Base-by-base conservation (phyloP, 2,797 vertebrate genomes). In the Pachyuromys duprasi region DNA sequence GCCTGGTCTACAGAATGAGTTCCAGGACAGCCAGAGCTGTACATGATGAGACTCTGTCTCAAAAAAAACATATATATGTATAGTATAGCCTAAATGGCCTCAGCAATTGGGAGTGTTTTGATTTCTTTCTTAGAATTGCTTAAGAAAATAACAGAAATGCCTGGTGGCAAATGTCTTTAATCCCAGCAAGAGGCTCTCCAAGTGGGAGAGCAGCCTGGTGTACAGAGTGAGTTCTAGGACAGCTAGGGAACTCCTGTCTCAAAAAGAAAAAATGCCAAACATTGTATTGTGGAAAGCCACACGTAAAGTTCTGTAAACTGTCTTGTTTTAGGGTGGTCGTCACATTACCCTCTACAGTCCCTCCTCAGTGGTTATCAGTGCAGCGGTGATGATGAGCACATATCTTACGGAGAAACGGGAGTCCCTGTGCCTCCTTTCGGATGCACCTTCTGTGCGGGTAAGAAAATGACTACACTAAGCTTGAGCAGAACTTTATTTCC, bases 371-470 rank as follows among this genome's bases (percentile, higher is more conserved):
- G 98, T 72, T 99, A 98, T 97, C 98, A 98, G 94, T 99, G 99
- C 95, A 90, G 90, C 91, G 98, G 72, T 39, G 98, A 98, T 0
- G 99, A 99, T 96, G 99, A 99, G 5, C 99, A 99, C 95, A 97
- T 98, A 74, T 99, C 99, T 0, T 99, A 99, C 0, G 99, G 99
- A 86, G 99, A 99, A 96, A 95, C 97, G 4, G 99, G 99, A 0
- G 96, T 98, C 88, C 97, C 99, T 0, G 99, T 99, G 45, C 99
- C 99, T 45, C 99, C 99, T 0, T 99, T 99, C 92, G 99, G 99
- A 79, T 99, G 99, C 94, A 94, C 99, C 7, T 99, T 99, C 98
- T 99, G 99, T 92, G 98, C 99, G 86, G 99, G 99, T 99, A 99
- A 98, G 86, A 86, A 62, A 72, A 15, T 62, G 49, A 60, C 26